Percentiles rank a stretch among this genome's conserved stretches.
Conservation (phyloP, 2,113 vertebrate species). For the Sitta europaea region DNA sequence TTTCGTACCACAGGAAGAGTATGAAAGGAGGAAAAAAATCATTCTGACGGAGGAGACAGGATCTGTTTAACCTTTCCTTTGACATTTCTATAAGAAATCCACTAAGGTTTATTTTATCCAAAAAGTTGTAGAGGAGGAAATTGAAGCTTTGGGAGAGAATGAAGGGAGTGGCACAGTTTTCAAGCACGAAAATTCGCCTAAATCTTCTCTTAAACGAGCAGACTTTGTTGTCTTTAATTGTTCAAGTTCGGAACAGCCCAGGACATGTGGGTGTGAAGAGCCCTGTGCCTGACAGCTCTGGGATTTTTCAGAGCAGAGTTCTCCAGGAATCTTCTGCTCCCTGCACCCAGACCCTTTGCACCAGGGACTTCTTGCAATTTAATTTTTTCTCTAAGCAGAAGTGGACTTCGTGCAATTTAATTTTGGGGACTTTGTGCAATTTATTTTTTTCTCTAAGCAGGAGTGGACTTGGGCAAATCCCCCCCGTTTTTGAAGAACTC, state of each 20-base stretch:
- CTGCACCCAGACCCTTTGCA: neutral
- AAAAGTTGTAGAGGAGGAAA: neutral
- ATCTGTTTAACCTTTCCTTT: slow-evolving; percentile 16
- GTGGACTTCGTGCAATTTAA: no score
- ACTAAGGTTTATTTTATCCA: neutral
- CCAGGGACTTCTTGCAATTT: neutral
- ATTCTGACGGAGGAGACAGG: neutral
- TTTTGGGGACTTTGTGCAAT: no score
- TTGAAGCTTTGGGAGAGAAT: neutral
- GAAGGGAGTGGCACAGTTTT: neutral
- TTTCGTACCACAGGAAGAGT: neutral
- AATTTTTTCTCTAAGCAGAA: neutral
- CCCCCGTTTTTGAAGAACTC: accelerated
- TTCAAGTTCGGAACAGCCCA: neutral
- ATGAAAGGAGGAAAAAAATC: neutral
- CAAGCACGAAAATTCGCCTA: accelerated
- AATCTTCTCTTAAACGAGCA: neutral
- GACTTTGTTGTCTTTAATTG: neutral
- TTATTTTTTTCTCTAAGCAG: neutral
- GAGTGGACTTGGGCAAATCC: neutral
- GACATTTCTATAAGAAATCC: neutral
- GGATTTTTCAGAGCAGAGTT: neutral
- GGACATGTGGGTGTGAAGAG: neutral
- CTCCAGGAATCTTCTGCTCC: neutral
- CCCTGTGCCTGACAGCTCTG: neutral